phyloP scores from a whole-genome alignment of 2,888 invertebrate species.

The Sminthurinus aureus region DNA sequence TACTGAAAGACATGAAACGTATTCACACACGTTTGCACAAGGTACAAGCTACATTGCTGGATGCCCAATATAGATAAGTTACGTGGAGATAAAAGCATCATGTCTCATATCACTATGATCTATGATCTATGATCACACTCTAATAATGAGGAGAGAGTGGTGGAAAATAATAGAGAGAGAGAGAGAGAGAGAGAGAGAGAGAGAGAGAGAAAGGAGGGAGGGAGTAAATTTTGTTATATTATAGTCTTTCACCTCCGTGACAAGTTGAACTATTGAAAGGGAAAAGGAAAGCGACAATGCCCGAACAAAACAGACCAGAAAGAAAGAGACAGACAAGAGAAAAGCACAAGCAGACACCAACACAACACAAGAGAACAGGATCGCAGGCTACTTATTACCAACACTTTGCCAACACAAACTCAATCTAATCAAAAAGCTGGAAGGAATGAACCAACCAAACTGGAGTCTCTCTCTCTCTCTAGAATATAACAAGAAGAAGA shows the following conservation, averaged over 20 bases:
- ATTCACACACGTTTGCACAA: no score
- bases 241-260: not conserved
- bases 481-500: not conserved
- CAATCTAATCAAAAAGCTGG: slow-evolving; percentile 34
- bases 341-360: not conserved
- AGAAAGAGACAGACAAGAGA: not conserved
- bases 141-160: no score
- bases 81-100: no score
- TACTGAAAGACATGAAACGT: no score
- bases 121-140: no score
- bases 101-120: no score
- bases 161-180: not conserved
- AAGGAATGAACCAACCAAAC: slow-evolving; percentile 14
- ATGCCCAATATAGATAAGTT: no score
- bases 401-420: slow-evolving; percentile 28
- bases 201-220: not conserved
- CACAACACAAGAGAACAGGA: not conserved
- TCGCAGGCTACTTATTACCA: slow-evolving; percentile 12
- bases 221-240: slow-evolving; percentile 11
- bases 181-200: not conserved
- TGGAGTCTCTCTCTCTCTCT: slow-evolving; percentile 18
- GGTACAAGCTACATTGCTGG: no score
- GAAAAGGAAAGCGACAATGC: not conserved
- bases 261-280: not conserved
- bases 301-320: not conserved